Evolutionary conservation across 2,113 vertebrate species (phyloP).

Genomic region (Hemichromis elongatus): DNA sequence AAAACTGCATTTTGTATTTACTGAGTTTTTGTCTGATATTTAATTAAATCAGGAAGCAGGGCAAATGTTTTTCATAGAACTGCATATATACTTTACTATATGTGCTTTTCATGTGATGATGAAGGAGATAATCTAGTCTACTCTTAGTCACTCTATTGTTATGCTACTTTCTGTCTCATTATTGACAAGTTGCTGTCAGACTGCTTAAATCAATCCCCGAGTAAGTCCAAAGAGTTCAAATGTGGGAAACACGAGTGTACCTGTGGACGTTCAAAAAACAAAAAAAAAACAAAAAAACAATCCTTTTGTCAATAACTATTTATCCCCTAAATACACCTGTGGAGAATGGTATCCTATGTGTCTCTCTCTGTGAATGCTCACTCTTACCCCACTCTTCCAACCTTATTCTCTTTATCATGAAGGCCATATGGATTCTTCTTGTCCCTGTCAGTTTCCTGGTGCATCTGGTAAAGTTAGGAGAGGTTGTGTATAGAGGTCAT

Average conservation of each 20-base stretch:
- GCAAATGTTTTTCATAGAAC: fast-evolving
- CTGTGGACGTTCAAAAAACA: not conserved
- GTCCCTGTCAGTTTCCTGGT: not conserved
- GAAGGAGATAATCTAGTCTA: not conserved
- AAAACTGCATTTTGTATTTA: not conserved
- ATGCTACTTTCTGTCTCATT: not conserved
- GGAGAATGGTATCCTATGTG: not conserved
- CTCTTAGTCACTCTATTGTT: not conserved
- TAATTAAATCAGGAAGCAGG: not conserved
- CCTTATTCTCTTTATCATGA: not conserved
- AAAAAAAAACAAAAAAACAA: not conserved
- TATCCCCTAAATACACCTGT: not conserved
- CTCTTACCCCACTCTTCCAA: not conserved
- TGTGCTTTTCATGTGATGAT: not conserved
- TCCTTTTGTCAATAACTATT: not conserved
- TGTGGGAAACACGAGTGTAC: not conserved
- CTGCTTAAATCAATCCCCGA: not conserved
- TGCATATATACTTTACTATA: not conserved
- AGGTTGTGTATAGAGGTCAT: not conserved
- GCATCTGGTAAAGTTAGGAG: not conserved
- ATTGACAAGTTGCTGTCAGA: not conserved
- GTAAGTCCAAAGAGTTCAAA: not conserved
- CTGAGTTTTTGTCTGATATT: fast-evolving
- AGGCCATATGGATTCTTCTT: not conserved
- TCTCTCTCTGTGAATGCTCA: not conserved